Conservation (phyloP, 1,140 invertebrate species). For the Neuroterus valhalla region DNA sequence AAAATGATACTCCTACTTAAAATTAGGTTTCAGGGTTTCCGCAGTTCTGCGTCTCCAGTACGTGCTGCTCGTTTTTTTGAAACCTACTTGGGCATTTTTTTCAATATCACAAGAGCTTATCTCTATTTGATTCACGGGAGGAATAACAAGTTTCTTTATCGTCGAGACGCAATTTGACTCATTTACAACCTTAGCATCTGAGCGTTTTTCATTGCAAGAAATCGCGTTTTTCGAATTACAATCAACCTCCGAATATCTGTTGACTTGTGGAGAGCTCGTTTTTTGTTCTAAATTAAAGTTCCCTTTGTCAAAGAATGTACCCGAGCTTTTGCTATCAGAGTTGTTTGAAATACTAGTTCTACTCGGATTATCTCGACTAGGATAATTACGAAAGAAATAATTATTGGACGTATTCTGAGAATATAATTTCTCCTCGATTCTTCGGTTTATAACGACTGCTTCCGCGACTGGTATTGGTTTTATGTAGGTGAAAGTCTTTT, state of each 20-base stretch:
- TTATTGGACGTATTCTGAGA: constrained; percentile 53
- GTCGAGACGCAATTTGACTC: constrained; percentile 57
- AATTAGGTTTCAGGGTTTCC: constrained; percentile 48
- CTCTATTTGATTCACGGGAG: not conserved
- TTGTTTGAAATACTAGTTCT: constrained; percentile 36
- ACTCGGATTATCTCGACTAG: constrained; percentile 43
- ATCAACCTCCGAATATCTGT: constrained; percentile 40
- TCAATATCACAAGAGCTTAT: not conserved
- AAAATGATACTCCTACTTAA: constrained; percentile 1
- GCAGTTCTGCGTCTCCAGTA: constrained; percentile 61
- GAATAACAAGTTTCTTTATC: constrained; percentile 46
- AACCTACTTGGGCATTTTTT: constrained; percentile 4
- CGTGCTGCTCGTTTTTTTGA: constrained; percentile 34
- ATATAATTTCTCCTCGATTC: constrained; percentile 72
- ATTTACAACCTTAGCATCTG: constrained; percentile 28
- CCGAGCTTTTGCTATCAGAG: constrained; percentile 19
- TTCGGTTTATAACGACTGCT: constrained; percentile 67
- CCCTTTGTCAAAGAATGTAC: not conserved
- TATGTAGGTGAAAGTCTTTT: constrained; percentile 65
- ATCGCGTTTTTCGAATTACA: constrained; percentile 34
- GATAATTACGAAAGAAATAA: constrained; percentile 59
- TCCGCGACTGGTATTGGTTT: constrained; percentile 68
- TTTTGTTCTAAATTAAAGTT: constrained; percentile 32
- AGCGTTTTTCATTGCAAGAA: constrained; percentile 43
- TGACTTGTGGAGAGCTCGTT: constrained; percentile 29